phyloP scores from a whole-genome alignment of 2,113 vertebrate species.

The Eubucco bourcierii region DNA sequence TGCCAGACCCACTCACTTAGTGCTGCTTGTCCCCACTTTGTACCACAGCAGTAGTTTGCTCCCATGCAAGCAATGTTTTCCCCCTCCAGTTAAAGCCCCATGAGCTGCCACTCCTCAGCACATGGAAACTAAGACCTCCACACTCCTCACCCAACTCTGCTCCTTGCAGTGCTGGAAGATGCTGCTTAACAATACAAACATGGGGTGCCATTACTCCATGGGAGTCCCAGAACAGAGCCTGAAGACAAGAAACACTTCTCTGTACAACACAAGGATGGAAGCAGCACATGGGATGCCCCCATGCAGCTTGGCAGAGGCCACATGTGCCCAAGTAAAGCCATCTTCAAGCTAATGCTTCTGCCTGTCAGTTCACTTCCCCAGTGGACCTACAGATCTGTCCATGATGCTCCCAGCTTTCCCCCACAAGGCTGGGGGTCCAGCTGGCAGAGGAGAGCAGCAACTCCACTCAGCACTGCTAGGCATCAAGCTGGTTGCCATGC shows the following conservation, averaged over 20 bases:
- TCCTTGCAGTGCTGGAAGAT: neutral
- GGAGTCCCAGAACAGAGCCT: neutral
- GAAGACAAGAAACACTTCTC: neutral
- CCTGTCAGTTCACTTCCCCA: neutral
- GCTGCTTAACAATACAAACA: rapidly evolving
- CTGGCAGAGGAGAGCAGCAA: neutral
- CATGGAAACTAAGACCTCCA: neutral
- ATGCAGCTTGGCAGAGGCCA: neutral
- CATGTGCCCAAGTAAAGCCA: neutral
- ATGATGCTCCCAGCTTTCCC: neutral
- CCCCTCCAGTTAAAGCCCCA: neutral
- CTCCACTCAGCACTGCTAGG: neutral
- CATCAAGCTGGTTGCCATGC: neutral
- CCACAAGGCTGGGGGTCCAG: neutral
- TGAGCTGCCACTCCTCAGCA: neutral
- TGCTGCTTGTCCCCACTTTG: neutral
- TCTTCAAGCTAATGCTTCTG: neutral
- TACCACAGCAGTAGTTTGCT: neutral
- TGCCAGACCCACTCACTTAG: neutral
- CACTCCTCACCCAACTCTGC: neutral
- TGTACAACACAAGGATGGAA: neutral
- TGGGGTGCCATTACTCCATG: rapidly evolving
- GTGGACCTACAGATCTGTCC: neutral
- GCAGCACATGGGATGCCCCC: neutral
- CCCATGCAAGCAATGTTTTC: rapidly evolving